A percentile compares a stretch with the other conserved stretches of the same genome.
These are phyloP conservation scores for Neostethus bicornis DNA, from an alignment of 2,797 vertebrate species.

Conservation along the genomic window DNA sequence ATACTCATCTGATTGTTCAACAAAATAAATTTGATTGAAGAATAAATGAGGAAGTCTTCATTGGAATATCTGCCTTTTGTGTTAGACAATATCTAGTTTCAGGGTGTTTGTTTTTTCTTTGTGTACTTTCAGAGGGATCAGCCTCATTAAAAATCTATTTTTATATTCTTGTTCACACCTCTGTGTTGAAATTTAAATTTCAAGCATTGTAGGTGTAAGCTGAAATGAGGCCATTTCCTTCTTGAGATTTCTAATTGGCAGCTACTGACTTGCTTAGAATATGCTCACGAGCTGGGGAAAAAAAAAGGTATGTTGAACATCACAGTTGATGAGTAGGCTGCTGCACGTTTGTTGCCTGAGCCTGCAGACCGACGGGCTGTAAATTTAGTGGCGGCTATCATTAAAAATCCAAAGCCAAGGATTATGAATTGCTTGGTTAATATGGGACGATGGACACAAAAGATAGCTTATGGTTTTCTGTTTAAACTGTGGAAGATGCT, in stretches of 20 bases:
- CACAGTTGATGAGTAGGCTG: conserved; percentile 16
- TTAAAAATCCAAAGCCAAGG: not conserved
- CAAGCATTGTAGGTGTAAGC: not conserved
- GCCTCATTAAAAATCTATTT: conserved; percentile 4
- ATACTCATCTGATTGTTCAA: conserved; percentile 51
- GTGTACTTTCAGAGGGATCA: not conserved
- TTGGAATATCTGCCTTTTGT: not conserved
- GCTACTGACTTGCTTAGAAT: not conserved
- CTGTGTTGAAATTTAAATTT: not conserved
- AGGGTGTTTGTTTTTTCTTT: not conserved
- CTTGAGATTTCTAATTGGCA: not conserved
- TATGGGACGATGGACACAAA: not conserved
- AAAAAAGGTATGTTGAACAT: conserved; percentile 4
- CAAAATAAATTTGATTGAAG: conserved; percentile 42
- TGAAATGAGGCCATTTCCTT: not conserved
- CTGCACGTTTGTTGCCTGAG: conserved; percentile 6
- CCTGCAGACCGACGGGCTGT: not conserved
- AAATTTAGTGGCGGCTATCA: not conserved
- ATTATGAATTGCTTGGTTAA: not conserved
- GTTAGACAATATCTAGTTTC: conserved; percentile 14
- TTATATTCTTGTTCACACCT: conserved; percentile 1
- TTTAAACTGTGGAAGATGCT: not conserved
- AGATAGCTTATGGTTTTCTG: not conserved
- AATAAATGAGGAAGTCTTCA: conserved; percentile 16
- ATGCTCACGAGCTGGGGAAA: not conserved